Conservation (phyloP, 2,888 invertebrate genomes). For the Chrysopilus asiliformis region DNA sequence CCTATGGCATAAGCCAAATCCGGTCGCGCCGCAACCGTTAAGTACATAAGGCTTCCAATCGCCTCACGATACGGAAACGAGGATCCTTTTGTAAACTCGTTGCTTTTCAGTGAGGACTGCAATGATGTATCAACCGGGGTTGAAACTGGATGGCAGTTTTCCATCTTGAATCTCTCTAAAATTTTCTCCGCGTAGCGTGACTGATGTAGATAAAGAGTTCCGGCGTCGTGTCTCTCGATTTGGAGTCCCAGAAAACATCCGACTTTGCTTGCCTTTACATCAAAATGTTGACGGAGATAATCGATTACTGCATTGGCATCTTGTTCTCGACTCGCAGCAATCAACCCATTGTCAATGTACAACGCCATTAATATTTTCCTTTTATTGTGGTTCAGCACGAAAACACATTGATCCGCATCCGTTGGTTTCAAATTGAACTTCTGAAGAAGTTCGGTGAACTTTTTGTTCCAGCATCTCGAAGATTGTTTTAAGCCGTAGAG, state of each 20-base stretch:
- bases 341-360: slow-evolving; percentile 19
- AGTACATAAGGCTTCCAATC: slow-evolving; percentile 11
- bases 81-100: neutral
- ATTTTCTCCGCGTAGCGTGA: slow-evolving; percentile 7
- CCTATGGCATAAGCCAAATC: slow-evolving; percentile 11
- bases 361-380: slow-evolving; percentile 16
- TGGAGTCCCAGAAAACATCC: slow-evolving; percentile 21
- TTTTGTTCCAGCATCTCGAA: slow-evolving; percentile 17
- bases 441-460: slow-evolving; percentile 16
- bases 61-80: slow-evolving; percentile 10
- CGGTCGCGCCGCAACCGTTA: slow-evolving; percentile 9
- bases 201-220: slow-evolving; percentile 9
- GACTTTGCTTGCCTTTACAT: slow-evolving; percentile 20
- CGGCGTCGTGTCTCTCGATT: slow-evolving; percentile 7
- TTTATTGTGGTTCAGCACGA: slow-evolving; percentile 9
- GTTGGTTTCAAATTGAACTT: slow-evolving; percentile 17
- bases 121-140: slow-evolving; percentile 9
- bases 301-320: no score
- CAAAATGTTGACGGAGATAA: neutral
- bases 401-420: slow-evolving; percentile 21
- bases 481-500: slow-evolving; percentile 20
- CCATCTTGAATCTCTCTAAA: slow-evolving; percentile 8
- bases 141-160: slow-evolving; percentile 5
- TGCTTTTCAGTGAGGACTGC: slow-evolving; percentile 1
- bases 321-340: slow-evolving; percentile 12